Percentiles rank a stretch among this genome's conserved stretches.
Conservation (phyloP, 2,797 vertebrate species). For the Erethizon dorsatum region DNA sequence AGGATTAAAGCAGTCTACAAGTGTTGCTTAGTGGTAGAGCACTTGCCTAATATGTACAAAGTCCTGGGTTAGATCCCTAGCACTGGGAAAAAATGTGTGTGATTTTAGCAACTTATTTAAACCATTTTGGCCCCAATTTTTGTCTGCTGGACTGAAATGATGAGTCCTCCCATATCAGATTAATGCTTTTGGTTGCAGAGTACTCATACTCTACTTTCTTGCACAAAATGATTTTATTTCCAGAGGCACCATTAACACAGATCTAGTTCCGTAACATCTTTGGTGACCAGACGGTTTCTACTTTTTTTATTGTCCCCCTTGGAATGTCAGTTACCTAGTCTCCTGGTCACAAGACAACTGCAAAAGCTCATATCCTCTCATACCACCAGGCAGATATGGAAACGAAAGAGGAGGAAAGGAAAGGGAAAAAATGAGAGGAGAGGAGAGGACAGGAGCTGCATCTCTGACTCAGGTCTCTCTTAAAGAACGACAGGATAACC, state of each 20-base stretch:
- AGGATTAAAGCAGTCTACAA: neutral
- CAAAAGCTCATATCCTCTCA: neutral
- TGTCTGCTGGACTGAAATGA: neutral
- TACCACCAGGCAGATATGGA: neutral
- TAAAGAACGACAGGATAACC: neutral
- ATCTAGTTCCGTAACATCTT: neutral
- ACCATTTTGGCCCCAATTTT: neutral
- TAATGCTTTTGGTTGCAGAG: neutral
- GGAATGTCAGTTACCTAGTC: neutral
- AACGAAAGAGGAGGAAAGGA: neutral
- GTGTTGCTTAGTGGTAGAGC: neutral
- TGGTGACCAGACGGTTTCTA: neutral
- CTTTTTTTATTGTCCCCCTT: neutral
- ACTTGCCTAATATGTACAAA: too few relatives aligned
- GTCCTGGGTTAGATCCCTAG: neutral
- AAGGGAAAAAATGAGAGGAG: neutral
- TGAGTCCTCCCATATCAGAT: neutral
- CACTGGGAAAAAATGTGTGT: neutral
- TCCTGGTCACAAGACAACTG: neutral
- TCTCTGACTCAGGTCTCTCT: neutral
- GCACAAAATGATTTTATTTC: neutral
- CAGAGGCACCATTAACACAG: neutral
- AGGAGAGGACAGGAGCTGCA: neutral
- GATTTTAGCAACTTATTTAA: conserved; percentile 30
- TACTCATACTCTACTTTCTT: neutral